phyloP scores from a whole-genome alignment of 2,113 vertebrate species.

The Ceuthmochares aereus region DNA sequence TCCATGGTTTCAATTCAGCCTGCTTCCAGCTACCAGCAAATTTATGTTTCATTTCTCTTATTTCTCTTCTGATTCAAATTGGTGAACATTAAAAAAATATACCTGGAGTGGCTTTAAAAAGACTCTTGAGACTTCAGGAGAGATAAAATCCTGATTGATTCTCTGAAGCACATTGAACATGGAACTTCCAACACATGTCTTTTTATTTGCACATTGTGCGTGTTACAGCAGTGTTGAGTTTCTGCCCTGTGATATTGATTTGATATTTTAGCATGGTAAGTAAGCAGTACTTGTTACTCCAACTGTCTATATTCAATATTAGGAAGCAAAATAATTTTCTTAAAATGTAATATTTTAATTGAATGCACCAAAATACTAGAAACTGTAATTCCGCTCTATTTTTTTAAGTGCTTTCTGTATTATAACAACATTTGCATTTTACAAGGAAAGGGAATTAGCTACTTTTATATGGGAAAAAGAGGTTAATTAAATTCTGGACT shows the following conservation, averaged over 20 bases:
- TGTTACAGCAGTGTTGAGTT: not conserved
- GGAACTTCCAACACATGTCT: not conserved
- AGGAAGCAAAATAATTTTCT: not conserved
- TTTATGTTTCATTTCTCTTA: not conserved
- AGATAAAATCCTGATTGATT: not conserved
- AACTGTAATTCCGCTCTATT: not conserved
- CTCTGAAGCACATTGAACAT: not conserved
- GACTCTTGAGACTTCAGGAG: not conserved
- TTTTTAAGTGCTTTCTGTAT: constrained; percentile 37
- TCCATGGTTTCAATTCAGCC: not conserved
- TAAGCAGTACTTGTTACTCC: not conserved
- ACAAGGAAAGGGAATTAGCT: constrained; percentile 59
- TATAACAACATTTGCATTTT: constrained; percentile 53
- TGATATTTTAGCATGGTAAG: not conserved
- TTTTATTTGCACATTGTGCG: not conserved
- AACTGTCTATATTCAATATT: not conserved
- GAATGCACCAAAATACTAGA: constrained; percentile 20
- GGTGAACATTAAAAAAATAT: not conserved
- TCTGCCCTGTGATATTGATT: not conserved
- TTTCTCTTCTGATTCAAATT: not conserved
- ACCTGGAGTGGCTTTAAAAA: not conserved
- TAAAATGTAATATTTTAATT: constrained; percentile 15
- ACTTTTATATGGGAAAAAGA: constrained; percentile 36
- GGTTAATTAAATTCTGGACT: constrained; percentile 64
- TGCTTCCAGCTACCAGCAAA: not conserved